Percentiles rank a stretch among this genome's conserved stretches.
These are phyloP conservation scores for Musca domestica DNA, from an alignment of 1,140 invertebrate genomes.

Conservation along the genomic window DNA sequence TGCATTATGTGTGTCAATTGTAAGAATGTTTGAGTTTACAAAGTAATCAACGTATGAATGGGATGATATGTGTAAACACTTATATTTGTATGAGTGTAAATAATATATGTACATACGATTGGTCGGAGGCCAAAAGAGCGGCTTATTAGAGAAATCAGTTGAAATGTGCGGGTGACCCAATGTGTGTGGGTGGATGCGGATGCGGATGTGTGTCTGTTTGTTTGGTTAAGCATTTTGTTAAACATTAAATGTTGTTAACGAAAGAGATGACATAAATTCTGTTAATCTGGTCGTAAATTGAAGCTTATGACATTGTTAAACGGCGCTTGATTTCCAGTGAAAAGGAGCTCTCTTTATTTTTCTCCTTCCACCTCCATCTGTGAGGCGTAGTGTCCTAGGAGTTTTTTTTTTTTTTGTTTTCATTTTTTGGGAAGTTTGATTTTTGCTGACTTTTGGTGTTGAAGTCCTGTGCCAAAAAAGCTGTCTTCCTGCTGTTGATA, in stretches of 20 bases:
- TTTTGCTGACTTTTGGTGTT: background rate
- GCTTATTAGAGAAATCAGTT: too few species aligned
- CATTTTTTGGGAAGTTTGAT: background rate
- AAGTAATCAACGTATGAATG: too few species aligned
- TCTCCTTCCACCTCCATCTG: background rate
- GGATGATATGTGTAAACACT: too few species aligned
- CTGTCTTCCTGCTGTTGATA: background rate
- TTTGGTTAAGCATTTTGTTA: background rate
- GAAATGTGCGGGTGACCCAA: too few species aligned
- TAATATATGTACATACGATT: too few species aligned
- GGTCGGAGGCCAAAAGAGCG: too few species aligned
- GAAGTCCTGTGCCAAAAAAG: too few species aligned
- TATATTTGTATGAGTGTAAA: too few species aligned
- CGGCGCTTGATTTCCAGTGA: slow-evolving; percentile 2
- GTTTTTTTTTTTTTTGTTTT: background rate
- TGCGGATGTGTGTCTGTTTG: background rate
- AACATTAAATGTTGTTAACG: slow-evolving; percentile 19
- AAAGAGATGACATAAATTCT: slow-evolving; percentile 16
- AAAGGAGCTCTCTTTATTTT: background rate
- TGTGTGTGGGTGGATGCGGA: too few species aligned
- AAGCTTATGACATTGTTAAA: slow-evolving; percentile 21
- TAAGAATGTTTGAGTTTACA: too few species aligned
- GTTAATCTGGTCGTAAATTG: slow-evolving; percentile 18
- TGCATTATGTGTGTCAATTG: too few species aligned
- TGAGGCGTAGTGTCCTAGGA: background rate